These are phyloP conservation scores for Crocallis elinguaria DNA, from an alignment of 2,888 invertebrate species.

Conservation along the genomic window DNA sequence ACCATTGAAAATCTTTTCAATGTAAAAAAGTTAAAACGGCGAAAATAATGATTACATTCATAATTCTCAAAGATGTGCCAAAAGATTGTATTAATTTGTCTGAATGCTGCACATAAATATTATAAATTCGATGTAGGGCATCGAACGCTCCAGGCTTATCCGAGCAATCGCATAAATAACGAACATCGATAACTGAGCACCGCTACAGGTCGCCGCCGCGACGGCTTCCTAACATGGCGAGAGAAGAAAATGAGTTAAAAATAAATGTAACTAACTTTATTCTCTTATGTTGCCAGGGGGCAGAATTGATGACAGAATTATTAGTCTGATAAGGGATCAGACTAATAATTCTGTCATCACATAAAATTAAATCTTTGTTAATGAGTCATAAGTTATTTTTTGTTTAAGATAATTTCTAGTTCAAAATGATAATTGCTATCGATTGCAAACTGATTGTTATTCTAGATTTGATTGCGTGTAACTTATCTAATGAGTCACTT, in stretches of 20 bases:
- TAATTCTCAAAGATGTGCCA: background rate
- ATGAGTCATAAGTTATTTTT: too few species aligned
- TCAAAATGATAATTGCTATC: too few species aligned
- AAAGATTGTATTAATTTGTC: slow-evolving; percentile 13
- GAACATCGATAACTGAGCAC: background rate
- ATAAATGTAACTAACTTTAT: slow-evolving; percentile 10
- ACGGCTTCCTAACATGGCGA: slow-evolving; percentile 13
- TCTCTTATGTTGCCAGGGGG: background rate
- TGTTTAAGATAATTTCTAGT: too few species aligned
- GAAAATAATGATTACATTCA: background rate
- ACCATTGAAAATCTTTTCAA: too few species aligned
- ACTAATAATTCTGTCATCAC: too few species aligned
- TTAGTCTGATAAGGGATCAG: too few species aligned
- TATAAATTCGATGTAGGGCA: slow-evolving; percentile 13
- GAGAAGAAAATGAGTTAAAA: slow-evolving; percentile 25
- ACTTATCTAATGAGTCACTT: background rate
- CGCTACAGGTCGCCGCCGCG: background rate
- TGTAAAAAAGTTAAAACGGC: too few species aligned
- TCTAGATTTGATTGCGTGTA: too few species aligned
- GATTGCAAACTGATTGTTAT: too few species aligned
- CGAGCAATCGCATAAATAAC: slow-evolving; percentile 2
- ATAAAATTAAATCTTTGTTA: too few species aligned
- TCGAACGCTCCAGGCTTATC: slow-evolving; percentile 9
- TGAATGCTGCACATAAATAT: slow-evolving; percentile 14
- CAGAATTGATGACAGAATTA: too few species aligned